Evolutionary conservation across 1,140 invertebrate species (phyloP), one percentile per base, ranked within the genome.

Genomic region (Halotydeus destructor): DNA sequence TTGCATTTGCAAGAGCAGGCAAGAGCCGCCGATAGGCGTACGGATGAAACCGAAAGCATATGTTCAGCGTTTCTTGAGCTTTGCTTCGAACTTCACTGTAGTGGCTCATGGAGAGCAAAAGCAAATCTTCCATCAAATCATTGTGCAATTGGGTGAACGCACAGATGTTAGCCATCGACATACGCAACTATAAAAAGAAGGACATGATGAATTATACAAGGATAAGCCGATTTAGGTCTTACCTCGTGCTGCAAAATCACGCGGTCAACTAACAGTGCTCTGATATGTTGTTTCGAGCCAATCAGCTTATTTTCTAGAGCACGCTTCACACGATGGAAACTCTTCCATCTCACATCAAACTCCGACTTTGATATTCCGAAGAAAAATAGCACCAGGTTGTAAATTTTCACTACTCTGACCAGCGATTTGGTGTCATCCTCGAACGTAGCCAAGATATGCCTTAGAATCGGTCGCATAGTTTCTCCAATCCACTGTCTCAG

Each of bases 381-480:
- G 46, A 68, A 69, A 38, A 73, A 61, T 31, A 76, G 52, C 26
- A 76, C 47, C 46, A 55, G 51, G 37, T 67, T 62, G 61, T 69
- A 75, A 43, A 76, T 70, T 69, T 56, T 57, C 36, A 75, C 65
- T 18, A 82, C 55, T 44, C 59, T 56, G 44, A 65, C 63, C 21
- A 80, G 62, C 44, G 74, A 71, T 51, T 76, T 76, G 0, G 74
- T 80, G 55, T 84, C 75, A 55, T 81, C 77, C 56, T 76, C 73
- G 41, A 62, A 60, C 33, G 63, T 60, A 27, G 63, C 57, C n/a
- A 74, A 54, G 47, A 79, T 62, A 46, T 66, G 62, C 30, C 60
- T 43, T 48, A 75, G 67, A 3, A 77, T 52, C 39, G 56, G 50
- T 14, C 61, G 57, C 44, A 75, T 62, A 3, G 63, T 52, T 33